A percentile compares a stretch with the other conserved stretches of the same genome.
Conservation (phyloP, 2,888 invertebrate species). For the Nebria salina region DNA sequence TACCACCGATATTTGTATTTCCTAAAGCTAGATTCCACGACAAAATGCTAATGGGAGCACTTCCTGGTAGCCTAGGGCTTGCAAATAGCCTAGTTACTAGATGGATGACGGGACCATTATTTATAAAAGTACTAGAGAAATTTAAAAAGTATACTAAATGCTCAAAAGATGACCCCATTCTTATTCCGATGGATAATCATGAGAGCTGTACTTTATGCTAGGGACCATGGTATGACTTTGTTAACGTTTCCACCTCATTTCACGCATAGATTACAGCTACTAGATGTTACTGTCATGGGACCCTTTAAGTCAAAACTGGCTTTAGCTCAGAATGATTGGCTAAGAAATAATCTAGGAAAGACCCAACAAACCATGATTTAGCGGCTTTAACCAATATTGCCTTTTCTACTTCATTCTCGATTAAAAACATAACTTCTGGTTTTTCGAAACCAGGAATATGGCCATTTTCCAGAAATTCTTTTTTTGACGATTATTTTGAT, state of each 20-base stretch:
- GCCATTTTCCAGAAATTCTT: constrained; percentile 12
- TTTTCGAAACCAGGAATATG: constrained; percentile 48
- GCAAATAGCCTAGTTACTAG: constrained; percentile 1
- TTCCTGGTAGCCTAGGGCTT: constrained; percentile 16
- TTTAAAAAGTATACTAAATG: constrained; percentile 8
- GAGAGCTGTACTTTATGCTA: constrained; percentile 51
- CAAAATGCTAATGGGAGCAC: constrained; percentile 12
- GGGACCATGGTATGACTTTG: constrained; percentile 55
- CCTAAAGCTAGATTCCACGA: constrained; percentile 22
- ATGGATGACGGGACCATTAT: constrained; percentile 17
- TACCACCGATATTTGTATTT: constrained; percentile 26
- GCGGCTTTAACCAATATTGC: constrained; percentile 39
- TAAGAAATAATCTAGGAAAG: constrained; percentile 48
- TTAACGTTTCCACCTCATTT: constrained; percentile 53
- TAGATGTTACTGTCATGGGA: constrained; percentile 49
- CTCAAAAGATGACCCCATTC: constrained; percentile 8
- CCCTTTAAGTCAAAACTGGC: constrained; percentile 53
- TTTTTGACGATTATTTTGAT: constrained; percentile 13
- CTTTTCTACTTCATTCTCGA: constrained; percentile 23
- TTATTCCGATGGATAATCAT: constrained; percentile 43
- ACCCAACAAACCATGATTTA: constrained; percentile 52
- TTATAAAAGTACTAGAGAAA: constrained; percentile 20
- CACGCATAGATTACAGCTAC: constrained; percentile 53
- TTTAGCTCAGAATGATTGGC: constrained; percentile 53
- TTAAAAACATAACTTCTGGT: constrained; percentile 47